These are phyloP conservation scores for Lycodopsis pacificus DNA, from an alignment of 2,797 vertebrate species.

Conservation along the genomic window DNA sequence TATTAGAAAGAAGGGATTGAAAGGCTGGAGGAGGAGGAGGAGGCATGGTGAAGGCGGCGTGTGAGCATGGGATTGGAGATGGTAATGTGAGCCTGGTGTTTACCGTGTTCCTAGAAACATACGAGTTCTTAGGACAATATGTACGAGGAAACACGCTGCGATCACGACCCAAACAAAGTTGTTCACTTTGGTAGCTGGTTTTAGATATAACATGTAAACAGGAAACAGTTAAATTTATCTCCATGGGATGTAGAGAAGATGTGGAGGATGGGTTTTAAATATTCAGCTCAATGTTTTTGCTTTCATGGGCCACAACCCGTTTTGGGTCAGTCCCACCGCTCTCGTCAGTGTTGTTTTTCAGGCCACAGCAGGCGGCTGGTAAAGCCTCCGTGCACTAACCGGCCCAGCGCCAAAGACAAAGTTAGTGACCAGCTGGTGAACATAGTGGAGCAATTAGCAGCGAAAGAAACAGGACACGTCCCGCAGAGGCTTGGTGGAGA, in stretches of 20 bases:
- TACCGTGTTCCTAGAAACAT: constrained; percentile 66
- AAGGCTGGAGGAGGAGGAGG: background rate
- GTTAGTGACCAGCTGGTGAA: background rate
- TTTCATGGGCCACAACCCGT: too few species aligned
- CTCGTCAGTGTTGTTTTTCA: background rate
- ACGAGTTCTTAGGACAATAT: constrained; percentile 70
- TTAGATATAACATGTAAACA: background rate
- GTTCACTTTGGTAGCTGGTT: background rate
- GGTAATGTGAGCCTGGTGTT: constrained; percentile 80
- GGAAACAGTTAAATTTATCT: background rate
- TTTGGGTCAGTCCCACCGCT: too few species aligned
- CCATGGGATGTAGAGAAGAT: background rate
- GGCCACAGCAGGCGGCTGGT: background rate
- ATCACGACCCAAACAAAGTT: constrained; percentile 37
- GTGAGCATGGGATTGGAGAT: constrained; percentile 22
- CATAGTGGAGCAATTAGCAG: background rate
- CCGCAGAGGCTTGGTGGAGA: background rate
- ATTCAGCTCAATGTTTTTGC: background rate
- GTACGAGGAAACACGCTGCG: constrained; percentile 53
- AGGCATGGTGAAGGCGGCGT: constrained; percentile 18
- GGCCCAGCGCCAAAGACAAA: background rate
- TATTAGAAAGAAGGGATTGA: constrained; percentile 7
- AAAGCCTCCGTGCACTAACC: background rate
- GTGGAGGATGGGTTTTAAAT: background rate
- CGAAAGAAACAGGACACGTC: background rate